phyloP scores from a whole-genome alignment of 1,140 invertebrate species.

The Drosophila mayri region DNA sequence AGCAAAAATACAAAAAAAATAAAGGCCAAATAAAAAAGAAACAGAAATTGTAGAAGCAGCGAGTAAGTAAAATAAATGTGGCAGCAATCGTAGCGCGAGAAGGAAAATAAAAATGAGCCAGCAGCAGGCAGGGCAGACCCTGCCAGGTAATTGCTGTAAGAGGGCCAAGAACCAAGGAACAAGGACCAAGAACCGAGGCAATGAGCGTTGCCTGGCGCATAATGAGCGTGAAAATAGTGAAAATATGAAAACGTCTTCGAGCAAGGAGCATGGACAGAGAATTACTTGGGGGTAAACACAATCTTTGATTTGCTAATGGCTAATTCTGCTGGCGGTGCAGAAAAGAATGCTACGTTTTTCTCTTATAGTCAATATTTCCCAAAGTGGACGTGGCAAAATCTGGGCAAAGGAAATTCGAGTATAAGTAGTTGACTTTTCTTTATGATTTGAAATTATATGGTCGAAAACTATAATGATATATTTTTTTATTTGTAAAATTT shows the following conservation, averaged over 20 bases:
- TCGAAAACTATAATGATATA: not conserved
- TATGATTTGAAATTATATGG: not conserved
- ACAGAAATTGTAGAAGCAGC: constrained; percentile 36
- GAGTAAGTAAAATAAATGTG: constrained; percentile 72
- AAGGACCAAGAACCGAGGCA: constrained; percentile 36
- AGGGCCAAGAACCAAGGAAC: constrained; percentile 31
- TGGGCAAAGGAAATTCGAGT: not conserved
- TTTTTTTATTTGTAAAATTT: too few species aligned
- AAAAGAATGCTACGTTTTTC: constrained; percentile 31
- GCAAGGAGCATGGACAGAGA: constrained; percentile 14
- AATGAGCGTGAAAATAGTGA: constrained; percentile 81
- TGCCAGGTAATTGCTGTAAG: constrained; percentile 73
- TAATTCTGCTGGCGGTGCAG: constrained; percentile 28
- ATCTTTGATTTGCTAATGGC: constrained; percentile 62
- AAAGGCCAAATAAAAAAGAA: constrained; percentile 13
- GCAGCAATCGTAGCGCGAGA: constrained; percentile 47
- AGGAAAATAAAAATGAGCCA: constrained; percentile 59
- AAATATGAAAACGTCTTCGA: constrained; percentile 68
- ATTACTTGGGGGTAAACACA: constrained; percentile 32
- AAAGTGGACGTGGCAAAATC: not conserved
- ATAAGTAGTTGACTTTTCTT: not conserved
- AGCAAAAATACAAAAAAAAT: constrained; percentile 29
- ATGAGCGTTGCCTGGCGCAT: constrained; percentile 62
- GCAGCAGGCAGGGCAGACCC: constrained; percentile 25
- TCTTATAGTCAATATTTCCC: constrained; percentile 15